phyloP scores from a whole-genome alignment of 92 coral and sea anemone genomes.

The Epizoanthus illoricatus region DNA sequence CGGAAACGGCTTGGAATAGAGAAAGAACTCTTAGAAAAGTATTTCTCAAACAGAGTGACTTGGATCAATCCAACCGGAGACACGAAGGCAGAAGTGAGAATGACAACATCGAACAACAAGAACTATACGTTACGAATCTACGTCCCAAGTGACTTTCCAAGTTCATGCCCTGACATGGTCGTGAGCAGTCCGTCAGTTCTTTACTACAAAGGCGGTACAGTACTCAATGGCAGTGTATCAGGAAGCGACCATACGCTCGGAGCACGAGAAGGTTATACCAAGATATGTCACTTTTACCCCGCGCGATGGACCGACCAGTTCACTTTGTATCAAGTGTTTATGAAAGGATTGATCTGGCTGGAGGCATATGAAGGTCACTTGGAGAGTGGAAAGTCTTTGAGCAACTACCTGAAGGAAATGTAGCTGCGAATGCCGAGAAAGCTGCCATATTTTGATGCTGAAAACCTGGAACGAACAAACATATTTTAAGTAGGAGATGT shows the following conservation, averaged over 20 bases:
- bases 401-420: too few species aligned
- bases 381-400: constrained; percentile 52
- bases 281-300: constrained; percentile 73
- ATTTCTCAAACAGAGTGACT: constrained; percentile 58
- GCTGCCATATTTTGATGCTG: too few species aligned
- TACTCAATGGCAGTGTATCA: constrained; percentile 24
- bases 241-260: constrained; percentile 44
- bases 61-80: constrained; percentile 67
- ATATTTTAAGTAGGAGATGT: too few species aligned
- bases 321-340: constrained; percentile 75
- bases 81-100: constrained; percentile 72
- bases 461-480: too few species aligned
- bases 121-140: constrained; percentile 64
- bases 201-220: constrained; percentile 22
- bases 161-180: constrained; percentile 63
- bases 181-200: constrained; percentile 60
- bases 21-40: constrained; percentile 58
- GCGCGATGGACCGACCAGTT: constrained; percentile 63
- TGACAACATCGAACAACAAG: constrained; percentile 55
- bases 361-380: constrained; percentile 90
- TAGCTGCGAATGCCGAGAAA: too few species aligned
- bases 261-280: constrained; percentile 49
- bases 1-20: constrained; percentile 67
- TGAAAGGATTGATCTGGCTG: constrained; percentile 90
- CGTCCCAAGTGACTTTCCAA: constrained; percentile 64